phyloP scores from a whole-genome alignment of 2,113 vertebrate genomes.

The Mobula hypostoma region DNA sequence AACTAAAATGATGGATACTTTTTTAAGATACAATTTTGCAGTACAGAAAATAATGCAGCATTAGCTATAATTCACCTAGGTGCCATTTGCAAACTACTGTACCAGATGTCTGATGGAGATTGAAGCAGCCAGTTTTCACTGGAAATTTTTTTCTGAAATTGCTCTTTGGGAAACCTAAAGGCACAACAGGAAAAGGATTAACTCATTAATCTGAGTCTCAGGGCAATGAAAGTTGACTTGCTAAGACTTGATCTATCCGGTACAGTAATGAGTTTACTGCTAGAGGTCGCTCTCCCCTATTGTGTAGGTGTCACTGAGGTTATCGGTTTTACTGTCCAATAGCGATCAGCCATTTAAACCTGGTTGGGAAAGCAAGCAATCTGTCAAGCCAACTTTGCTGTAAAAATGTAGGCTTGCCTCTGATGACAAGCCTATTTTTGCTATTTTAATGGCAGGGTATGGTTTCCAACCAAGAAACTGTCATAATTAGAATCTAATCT shows the following conservation, averaged over 20 bases:
- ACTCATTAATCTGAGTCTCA: neutral
- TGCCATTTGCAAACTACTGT: neutral
- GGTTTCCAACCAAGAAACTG: neutral
- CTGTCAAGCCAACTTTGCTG: neutral
- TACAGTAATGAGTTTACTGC: neutral
- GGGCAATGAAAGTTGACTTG: neutral
- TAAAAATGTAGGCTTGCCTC: neutral
- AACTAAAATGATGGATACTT: neutral
- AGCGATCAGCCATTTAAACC: neutral
- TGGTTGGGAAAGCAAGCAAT: slow-evolving; percentile 14
- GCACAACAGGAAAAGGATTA: neutral
- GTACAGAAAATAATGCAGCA: neutral
- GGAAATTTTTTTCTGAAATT: neutral
- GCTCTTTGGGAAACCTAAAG: neutral
- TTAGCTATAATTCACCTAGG: neutral
- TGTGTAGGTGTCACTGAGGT: neutral
- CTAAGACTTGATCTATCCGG: neutral
- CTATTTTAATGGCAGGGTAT: neutral
- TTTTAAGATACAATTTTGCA: neutral
- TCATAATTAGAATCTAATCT: neutral
- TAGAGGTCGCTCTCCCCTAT: neutral
- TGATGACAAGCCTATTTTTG: neutral
- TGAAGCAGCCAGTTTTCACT: neutral
- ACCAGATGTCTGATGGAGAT: neutral
- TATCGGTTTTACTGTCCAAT: neutral